Evolutionary conservation across 2,113 vertebrate genomes (phyloP).

Genomic region (Equus quagga): DNA sequence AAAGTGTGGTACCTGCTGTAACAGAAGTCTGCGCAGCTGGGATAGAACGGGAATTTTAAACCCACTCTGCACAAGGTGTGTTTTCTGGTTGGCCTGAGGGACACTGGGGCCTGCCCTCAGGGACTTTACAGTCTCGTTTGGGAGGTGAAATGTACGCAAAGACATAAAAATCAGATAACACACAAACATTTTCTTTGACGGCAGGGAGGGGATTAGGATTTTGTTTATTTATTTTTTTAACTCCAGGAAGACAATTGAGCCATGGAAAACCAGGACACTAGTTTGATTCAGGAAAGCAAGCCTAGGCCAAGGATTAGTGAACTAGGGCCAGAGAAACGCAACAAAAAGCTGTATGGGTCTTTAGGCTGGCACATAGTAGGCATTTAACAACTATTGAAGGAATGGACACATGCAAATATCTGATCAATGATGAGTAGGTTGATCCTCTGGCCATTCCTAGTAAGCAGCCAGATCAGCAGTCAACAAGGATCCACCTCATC

Average conservation of each 20-base stretch:
- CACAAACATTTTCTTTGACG: not conserved
- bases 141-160: not conserved
- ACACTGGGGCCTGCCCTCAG: not conserved
- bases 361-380: not conserved
- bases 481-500: not conserved
- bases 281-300: not conserved
- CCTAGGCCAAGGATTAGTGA: not conserved
- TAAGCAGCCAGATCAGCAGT: not conserved
- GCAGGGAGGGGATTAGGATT: not conserved
- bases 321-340: not conserved
- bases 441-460: not conserved
- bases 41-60: not conserved
- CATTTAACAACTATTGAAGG: not conserved
- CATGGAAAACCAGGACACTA: not conserved
- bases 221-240: not conserved
- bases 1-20: not conserved
- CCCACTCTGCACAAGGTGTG: rapidly evolving
- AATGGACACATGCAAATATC: not conserved
- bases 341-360: not conserved
- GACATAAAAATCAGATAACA: not conserved
- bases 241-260: not conserved
- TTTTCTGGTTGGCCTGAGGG: not conserved
- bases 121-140: not conserved
- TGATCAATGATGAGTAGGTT: not conserved
- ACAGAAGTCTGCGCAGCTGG: not conserved